Evolutionary conservation across 2,113 vertebrate genomes (phyloP).

Genomic region (Lampris incognitus): DNA sequence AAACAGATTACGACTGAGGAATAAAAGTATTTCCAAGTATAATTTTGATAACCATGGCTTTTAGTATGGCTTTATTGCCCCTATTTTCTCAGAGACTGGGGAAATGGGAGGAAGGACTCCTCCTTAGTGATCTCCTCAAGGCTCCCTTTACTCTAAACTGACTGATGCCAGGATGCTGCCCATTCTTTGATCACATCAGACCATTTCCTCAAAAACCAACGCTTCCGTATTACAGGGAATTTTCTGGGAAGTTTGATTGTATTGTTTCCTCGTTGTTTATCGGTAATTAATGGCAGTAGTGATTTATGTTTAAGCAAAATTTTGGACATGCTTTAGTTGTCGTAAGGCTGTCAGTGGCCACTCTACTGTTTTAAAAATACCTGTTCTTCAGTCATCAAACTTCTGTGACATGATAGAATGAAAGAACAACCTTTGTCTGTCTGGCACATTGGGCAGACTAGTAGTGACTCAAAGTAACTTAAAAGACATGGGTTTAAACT

Average conservation of each 20-base stretch:
- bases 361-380: neutral
- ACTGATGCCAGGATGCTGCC: constrained; percentile 48
- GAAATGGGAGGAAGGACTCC: constrained; percentile 27
- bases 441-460: neutral
- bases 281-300: neutral
- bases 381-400: neutral
- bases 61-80: neutral
- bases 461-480: constrained; percentile 1
- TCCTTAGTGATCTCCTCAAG: constrained; percentile 14
- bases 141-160: constrained; percentile 25
- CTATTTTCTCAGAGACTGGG: neutral
- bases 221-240: constrained; percentile 19
- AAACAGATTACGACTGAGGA: neutral
- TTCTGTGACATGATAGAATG: constrained; percentile 2
- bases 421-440: neutral
- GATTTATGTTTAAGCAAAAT: neutral
- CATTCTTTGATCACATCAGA: constrained; percentile 47
- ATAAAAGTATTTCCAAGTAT: neutral
- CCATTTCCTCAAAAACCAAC: constrained; percentile 51
- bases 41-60: neutral
- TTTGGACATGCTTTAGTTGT: neutral
- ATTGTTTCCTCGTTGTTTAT: constrained; percentile 26
- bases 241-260: constrained; percentile 23
- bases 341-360: too few species aligned
- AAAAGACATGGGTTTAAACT: constrained; percentile 23